Percentiles rank a stretch among this genome's conserved stretches.
Evolutionary conservation across 2,113 vertebrate species (phyloP).

Genomic region (Corythaixoides concolor): DNA sequence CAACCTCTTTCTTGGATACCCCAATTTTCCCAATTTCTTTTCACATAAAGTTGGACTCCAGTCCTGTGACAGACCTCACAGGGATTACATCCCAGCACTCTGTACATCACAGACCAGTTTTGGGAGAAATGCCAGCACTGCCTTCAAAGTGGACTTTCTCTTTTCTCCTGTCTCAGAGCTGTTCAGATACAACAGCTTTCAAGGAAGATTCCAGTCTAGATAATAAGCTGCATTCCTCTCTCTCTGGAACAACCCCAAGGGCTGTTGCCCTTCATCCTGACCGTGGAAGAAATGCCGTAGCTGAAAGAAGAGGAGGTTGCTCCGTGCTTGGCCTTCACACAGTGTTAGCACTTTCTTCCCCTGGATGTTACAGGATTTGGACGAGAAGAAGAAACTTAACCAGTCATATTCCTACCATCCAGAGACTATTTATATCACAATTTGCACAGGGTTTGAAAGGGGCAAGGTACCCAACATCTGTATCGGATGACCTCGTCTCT

Average conservation of each 20-base stretch:
- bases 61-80: constrained; percentile 19
- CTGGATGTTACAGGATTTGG: constrained; percentile 81
- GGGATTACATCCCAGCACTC: constrained; percentile 49
- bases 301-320: constrained; percentile 53
- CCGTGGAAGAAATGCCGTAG: not conserved
- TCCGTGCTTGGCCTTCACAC: constrained; percentile 77
- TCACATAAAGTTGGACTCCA: constrained; percentile 53
- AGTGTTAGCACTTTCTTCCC: constrained; percentile 81
- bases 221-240: constrained; percentile 15
- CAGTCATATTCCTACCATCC: constrained; percentile 69
- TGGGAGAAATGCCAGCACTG: not conserved
- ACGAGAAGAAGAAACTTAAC: constrained; percentile 74
- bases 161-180: constrained; percentile 66
- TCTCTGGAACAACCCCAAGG: not conserved
- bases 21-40: constrained; percentile 67
- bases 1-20: constrained; percentile 17
- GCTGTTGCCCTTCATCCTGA: constrained; percentile 21
- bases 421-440: constrained; percentile 73
- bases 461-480: constrained; percentile 39
- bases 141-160: constrained; percentile 74
- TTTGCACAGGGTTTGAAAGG: constrained; percentile 74
- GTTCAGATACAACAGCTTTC: constrained; percentile 42
- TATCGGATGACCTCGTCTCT: constrained; percentile 58
- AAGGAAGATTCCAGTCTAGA: constrained; percentile 46
- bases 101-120: not conserved